Percentiles rank a stretch among this genome's conserved stretches.
Evolutionary conservation across 2,797 vertebrate species (phyloP).

Genomic region (Rousettus madagascariensis): DNA sequence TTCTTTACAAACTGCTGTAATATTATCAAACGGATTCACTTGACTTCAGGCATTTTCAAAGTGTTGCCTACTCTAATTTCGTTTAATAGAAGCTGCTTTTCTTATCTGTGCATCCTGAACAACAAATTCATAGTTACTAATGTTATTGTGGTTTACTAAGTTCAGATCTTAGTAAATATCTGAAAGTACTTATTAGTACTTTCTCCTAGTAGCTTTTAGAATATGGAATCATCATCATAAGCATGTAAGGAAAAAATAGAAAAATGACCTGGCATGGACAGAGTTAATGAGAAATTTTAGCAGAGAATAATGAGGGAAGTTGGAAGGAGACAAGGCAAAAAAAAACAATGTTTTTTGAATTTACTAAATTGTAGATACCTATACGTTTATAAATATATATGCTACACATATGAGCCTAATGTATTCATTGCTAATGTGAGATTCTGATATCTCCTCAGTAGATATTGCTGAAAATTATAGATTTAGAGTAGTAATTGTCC

Average conservation of each 20-base stretch:
- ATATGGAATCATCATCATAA: not conserved
- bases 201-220: not conserved
- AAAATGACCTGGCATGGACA: not conserved
- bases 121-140: not conserved
- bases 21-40: not conserved
- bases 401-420: not conserved
- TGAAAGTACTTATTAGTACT: not conserved
- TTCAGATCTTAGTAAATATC: not conserved
- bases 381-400: not conserved
- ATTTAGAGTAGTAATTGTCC: not conserved
- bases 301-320: not conserved
- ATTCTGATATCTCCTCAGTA: not conserved
- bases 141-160: not conserved
- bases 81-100: not conserved
- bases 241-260: not conserved
- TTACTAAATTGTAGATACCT: not conserved
- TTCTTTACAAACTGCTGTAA: not conserved
- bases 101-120: not conserved
- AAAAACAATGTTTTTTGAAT: not conserved
- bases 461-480: not conserved
- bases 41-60: not conserved
- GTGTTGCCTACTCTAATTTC: not conserved
- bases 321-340: not conserved
- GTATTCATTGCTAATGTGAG: not conserved
- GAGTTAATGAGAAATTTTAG: not conserved